Percentiles rank a stretch among this genome's conserved stretches.
Evolutionary conservation across 2,888 invertebrate species (phyloP).

Genomic region (Sinodicranocentrus sp.): DNA sequence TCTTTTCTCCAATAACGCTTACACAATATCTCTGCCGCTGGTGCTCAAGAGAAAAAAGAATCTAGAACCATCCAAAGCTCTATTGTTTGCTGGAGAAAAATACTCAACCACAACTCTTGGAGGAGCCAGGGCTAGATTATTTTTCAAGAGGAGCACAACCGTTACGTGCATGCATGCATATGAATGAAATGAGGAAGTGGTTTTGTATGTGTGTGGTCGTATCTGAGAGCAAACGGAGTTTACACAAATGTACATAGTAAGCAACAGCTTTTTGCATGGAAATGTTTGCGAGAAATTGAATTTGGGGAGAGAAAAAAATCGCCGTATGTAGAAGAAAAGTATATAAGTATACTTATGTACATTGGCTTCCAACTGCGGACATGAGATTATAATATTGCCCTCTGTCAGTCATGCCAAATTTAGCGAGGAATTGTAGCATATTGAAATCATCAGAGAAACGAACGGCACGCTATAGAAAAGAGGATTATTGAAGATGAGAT

Average conservation of each 20-base stretch:
- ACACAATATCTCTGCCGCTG: neutral
- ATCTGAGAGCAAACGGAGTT: neutral
- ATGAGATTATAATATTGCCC: too few relatives aligned
- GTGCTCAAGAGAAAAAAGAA: slow-evolving; percentile 12
- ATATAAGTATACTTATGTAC: neutral
- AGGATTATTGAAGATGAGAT: too few relatives aligned
- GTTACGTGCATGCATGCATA: neutral
- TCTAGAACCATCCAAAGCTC: neutral
- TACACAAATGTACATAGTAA: neutral
- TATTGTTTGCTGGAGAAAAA: neutral
- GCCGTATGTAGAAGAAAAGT: neutral
- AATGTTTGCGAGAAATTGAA: slow-evolving; percentile 4
- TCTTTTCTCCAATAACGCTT: slow-evolving; percentile 23
- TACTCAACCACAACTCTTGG: neutral
- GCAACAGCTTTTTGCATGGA: neutral
- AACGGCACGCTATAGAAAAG: too few relatives aligned
- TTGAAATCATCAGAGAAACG: neutral
- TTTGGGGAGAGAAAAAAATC: slow-evolving; percentile 71
- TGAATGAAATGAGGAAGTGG: neutral
- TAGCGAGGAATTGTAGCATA: neutral
- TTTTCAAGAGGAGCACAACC: neutral
- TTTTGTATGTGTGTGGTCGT: neutral
- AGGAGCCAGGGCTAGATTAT: too few relatives aligned
- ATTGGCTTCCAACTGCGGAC: neutral
- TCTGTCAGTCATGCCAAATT: neutral